Conservation (phyloP, 2,797 vertebrate species). For the Chelon auratus region DNA sequence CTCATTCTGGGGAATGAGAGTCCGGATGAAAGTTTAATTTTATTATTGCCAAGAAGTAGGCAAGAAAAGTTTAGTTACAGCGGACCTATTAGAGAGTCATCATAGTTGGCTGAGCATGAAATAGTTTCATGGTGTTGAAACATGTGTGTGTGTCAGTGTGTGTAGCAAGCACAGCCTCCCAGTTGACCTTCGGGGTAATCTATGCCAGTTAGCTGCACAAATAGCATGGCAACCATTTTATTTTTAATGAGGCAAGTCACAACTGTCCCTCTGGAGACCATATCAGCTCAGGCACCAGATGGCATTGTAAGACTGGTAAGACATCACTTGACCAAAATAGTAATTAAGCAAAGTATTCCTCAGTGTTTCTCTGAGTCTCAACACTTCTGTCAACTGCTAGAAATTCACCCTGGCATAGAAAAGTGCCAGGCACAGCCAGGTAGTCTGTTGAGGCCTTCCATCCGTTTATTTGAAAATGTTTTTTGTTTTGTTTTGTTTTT, state of each 20-base stretch:
- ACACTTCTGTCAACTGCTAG: constrained; percentile 10
- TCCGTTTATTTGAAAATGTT: no score
- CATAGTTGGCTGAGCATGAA: constrained; percentile 36
- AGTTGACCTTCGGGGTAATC: constrained; percentile 47
- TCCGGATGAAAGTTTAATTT: constrained; percentile 5
- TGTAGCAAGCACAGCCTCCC: constrained; percentile 33
- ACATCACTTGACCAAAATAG: constrained; percentile 35
- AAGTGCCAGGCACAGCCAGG: not conserved
- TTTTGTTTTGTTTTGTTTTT: no score
- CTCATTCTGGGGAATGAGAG: no score
- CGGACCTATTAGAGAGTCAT: constrained; percentile 32
- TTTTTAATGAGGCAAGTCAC: constrained; percentile 50
- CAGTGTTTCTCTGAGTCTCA: constrained; percentile 19
- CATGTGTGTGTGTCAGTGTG: constrained; percentile 8
- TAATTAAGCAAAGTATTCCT: constrained; percentile 37
- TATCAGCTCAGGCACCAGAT: constrained; percentile 36
- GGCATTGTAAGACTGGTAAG: constrained; percentile 32
- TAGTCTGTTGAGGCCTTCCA: not conserved
- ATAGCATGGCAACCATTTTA: constrained; percentile 45
- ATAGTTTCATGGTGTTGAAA: constrained; percentile 29
- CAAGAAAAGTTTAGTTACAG: constrained; percentile 1
- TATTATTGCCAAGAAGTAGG: constrained; percentile 6
- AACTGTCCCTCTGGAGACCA: not conserved
- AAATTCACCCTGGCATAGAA: not conserved
- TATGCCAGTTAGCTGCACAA: constrained; percentile 44